Conservation (phyloP, 2,113 vertebrate genomes). For the Thermophis baileyi region DNA sequence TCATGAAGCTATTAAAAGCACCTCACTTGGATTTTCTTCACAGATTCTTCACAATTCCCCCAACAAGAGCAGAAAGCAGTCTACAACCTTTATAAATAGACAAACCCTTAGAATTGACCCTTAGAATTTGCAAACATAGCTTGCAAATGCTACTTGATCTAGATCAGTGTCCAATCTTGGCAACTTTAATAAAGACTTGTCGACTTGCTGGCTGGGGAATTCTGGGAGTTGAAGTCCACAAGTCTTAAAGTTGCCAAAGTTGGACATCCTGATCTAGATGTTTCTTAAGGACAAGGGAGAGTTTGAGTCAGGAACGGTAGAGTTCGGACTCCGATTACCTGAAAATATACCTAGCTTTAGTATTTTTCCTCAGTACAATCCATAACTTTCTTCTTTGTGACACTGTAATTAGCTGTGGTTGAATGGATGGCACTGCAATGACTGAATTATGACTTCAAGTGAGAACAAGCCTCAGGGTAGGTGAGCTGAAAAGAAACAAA, state of each 20-base stretch:
- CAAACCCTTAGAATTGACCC: neutral
- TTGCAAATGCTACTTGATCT: neutral
- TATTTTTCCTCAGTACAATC: neutral
- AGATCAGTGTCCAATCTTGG: neutral
- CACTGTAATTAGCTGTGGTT: constrained; percentile 28
- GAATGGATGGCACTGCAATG: constrained; percentile 24
- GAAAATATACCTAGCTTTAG: neutral
- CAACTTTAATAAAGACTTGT: neutral
- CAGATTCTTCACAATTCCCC: neutral
- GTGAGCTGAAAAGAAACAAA: constrained; percentile 24
- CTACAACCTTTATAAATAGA: neutral
- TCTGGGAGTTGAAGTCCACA: neutral
- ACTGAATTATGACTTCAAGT: constrained; percentile 25
- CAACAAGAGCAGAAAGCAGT: neutral
- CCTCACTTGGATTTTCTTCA: neutral
- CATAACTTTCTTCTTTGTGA: constrained; percentile 31
- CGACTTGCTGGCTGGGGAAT: neutral
- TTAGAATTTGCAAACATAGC: neutral
- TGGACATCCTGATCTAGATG: neutral
- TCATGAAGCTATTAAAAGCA: neutral
- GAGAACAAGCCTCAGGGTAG: constrained; percentile 18
- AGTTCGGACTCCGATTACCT: neutral
- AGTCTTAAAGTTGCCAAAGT: neutral
- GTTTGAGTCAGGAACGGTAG: neutral
- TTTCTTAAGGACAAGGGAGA: neutral